Evolutionary conservation across 2,888 invertebrate species (phyloP), one percentile per base, ranked within the genome.

Genomic region (Microctonus hyperodae): DNA sequence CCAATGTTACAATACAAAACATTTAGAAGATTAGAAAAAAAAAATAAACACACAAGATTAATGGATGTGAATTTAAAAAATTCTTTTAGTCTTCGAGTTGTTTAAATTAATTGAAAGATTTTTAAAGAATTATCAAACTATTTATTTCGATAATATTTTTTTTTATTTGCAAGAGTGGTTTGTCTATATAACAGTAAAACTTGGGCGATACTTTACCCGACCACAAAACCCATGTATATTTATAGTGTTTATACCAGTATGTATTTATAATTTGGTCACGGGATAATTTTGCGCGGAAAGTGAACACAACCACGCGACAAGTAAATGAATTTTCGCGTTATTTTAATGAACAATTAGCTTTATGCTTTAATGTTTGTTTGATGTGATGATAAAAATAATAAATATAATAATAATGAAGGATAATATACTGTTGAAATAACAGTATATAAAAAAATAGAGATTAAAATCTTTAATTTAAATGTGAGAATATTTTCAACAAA

Each of bases 201-300:
- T 35, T 56, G 48, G 13, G 23, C 22, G 37, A 50, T 67, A 33
- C 58, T 63, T 58, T 63, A 57, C 58, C 63, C 68, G 33, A 62
- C 68, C 35, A 60, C 63, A 65, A 68, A 66, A 56, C 67, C 60
- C 67, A 40, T 60, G 70, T 76, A 77, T 80, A 78, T 80, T 79
- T 77, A 78, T 77, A 76, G 76, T 76, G 75, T 79, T 79, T 77
- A 76, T 75, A 74, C 74, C 73, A 69, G 72, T 69, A 74, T 71
- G 75, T 79, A 80, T 80, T 80, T 79, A 78, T 79, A 79, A 79
- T 78, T 77, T 77, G 69, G 70, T 44, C 69, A 73, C 61, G 69
- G 70, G 71, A 75, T 72, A 73, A 70, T 72, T 69, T 67, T 67
- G 63, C 69, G 57, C 65, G 69, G 66, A 50, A 33, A 22, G 11